A percentile compares a stretch with the other conserved stretches of the same genome.
These are phyloP conservation scores for Pluvianellus socialis DNA, from an alignment of 2,113 vertebrate genomes.

Conservation along the genomic window DNA sequence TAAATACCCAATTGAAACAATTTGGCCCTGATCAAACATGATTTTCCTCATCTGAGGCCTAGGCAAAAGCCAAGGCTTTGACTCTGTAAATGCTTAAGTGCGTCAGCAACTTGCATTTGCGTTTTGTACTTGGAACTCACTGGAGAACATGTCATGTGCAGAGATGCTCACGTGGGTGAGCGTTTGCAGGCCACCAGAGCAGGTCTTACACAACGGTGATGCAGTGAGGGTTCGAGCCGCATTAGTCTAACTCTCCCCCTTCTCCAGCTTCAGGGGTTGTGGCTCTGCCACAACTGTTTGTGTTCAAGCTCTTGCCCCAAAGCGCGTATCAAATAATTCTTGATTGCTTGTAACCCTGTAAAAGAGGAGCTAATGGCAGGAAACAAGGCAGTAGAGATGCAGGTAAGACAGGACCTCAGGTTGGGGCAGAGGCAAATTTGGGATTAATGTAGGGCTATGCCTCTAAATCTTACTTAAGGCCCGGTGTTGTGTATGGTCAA, in stretches of 20 bases:
- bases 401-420: background rate
- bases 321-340: fast-evolving
- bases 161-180: fast-evolving
- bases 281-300: background rate
- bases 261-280: background rate
- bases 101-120: background rate
- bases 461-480: background rate
- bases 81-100: background rate
- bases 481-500: background rate
- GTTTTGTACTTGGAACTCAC: fast-evolving
- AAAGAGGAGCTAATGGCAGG: background rate
- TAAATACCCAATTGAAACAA: background rate
- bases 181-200: background rate
- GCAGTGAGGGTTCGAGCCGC: fast-evolving
- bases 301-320: background rate
- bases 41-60: background rate
- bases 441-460: background rate
- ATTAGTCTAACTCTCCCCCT: background rate
- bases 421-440: background rate
- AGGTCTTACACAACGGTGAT: fast-evolving
- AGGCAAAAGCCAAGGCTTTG: background rate
- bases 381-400: background rate
- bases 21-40: background rate
- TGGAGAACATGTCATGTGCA: background rate
- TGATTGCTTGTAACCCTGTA: background rate